phyloP scores from a whole-genome alignment of 2,888 invertebrate species.

The Oligia strigilis region DNA sequence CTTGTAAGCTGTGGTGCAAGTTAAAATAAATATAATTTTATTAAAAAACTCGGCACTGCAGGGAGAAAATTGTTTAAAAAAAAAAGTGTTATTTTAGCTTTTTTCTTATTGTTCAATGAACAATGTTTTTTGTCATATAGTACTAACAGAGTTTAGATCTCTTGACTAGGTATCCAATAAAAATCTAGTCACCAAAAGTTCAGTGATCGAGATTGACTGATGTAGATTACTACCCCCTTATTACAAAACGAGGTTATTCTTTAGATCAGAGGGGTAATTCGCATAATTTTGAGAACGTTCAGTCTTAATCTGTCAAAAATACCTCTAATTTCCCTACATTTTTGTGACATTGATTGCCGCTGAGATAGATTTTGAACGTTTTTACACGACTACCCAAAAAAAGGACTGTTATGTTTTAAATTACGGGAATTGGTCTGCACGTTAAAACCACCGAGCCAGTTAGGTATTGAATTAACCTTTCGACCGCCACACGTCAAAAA shows the following conservation, averaged over 20 bases:
- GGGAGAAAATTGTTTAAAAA: background rate
- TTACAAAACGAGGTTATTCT: too few relatives aligned
- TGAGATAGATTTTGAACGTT: too few relatives aligned
- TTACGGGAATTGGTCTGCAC: too few relatives aligned
- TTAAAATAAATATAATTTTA: background rate
- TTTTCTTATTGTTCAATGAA: background rate
- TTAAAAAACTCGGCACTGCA: background rate
- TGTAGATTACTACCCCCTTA: background rate
- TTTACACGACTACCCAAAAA: too few relatives aligned
- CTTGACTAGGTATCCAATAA: background rate
- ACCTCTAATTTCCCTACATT: too few relatives aligned
- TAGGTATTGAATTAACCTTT: background rate
- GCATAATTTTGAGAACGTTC: too few relatives aligned
- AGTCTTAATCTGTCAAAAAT: too few relatives aligned
- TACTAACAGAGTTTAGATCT: background rate
- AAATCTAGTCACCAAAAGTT: background rate
- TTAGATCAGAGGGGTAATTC: too few relatives aligned
- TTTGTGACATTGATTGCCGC: too few relatives aligned
- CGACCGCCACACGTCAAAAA: too few relatives aligned
- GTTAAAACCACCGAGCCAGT: background rate
- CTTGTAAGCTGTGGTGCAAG: conserved; percentile 55
- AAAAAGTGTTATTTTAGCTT: background rate
- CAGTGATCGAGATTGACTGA: background rate
- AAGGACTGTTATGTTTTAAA: too few relatives aligned
- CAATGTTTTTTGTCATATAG: background rate